These are phyloP conservation scores for Serrognathus titanus DNA, from an alignment of 2,888 invertebrate species.

Conservation along the genomic window DNA sequence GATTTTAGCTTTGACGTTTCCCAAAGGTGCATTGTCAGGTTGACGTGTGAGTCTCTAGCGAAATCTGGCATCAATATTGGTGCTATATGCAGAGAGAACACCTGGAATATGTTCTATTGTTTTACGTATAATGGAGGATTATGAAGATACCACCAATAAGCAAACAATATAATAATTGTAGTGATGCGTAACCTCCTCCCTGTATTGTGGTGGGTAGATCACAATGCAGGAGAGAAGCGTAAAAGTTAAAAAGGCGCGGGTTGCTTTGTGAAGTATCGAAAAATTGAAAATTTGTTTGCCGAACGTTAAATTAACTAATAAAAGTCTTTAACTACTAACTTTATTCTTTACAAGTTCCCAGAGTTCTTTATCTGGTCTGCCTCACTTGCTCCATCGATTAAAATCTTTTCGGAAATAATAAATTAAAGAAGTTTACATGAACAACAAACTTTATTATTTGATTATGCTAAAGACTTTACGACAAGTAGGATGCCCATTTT, in stretches of 20 bases:
- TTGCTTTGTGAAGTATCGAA: too few species aligned
- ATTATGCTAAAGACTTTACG: constrained; percentile 4
- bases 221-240: too few species aligned
- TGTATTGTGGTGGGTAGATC: too few species aligned
- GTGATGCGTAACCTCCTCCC: too few species aligned
- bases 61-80: constrained; percentile 29
- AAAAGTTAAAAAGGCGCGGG: too few species aligned
- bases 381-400: constrained; percentile 11
- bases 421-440: constrained; percentile 6
- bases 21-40: not conserved
- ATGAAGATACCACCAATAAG: not conserved
- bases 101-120: constrained; percentile 28
- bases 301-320: constrained; percentile 3
- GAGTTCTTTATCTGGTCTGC: constrained; percentile 1
- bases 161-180: constrained; percentile 1
- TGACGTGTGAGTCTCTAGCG: constrained; percentile 29
- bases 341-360: not conserved
- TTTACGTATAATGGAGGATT: constrained; percentile 13
- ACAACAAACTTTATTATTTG: constrained; percentile 8
- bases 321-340: not conserved
- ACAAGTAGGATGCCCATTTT: not conserved
- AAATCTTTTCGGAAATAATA: constrained; percentile 9
- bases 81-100: constrained; percentile 23
- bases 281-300: not conserved
- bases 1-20: constrained; percentile 1